These are phyloP conservation scores for Cnemophilus loriae DNA, from an alignment of 2,113 vertebrate genomes.

Conservation along the genomic window DNA sequence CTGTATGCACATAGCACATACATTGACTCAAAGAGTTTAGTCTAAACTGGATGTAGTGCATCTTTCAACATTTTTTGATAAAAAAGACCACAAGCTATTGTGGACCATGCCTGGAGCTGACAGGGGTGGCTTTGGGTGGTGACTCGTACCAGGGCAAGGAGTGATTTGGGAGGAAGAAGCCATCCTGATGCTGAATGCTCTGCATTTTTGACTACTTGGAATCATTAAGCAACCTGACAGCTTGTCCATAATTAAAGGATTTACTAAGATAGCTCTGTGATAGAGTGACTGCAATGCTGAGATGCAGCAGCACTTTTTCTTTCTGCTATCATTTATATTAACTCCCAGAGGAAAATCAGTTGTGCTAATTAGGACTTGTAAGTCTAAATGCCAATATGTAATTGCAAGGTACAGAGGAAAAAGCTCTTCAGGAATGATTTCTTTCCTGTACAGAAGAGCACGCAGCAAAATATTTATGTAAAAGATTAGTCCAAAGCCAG, in stretches of 20 bases:
- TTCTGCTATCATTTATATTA: conserved; percentile 8
- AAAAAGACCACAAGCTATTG: not conserved
- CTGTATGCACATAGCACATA: not conserved
- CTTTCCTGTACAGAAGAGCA: not conserved
- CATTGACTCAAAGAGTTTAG: not conserved
- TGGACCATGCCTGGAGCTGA: not conserved
- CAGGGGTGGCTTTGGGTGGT: not conserved
- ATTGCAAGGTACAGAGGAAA: not conserved
- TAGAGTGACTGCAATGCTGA: not conserved
- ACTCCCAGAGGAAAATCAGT: conserved; percentile 17
- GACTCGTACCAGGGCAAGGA: not conserved
- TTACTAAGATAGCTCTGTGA: not conserved
- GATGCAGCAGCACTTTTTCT: not conserved
- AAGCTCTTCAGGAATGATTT: not conserved
- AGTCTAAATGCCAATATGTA: conserved; percentile 25
- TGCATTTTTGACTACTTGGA: not conserved
- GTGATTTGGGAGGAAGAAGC: not conserved
- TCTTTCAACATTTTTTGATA: not conserved
- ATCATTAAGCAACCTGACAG: not conserved
- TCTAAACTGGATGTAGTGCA: not conserved
- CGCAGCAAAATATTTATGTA: not conserved
- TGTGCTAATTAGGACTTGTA: conserved; percentile 26
- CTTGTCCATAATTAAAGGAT: not conserved
- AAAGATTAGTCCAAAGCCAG: not conserved
- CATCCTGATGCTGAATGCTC: not conserved